phyloP scores from a whole-genome alignment of 1,140 invertebrate species.

The Solen grandis region DNA sequence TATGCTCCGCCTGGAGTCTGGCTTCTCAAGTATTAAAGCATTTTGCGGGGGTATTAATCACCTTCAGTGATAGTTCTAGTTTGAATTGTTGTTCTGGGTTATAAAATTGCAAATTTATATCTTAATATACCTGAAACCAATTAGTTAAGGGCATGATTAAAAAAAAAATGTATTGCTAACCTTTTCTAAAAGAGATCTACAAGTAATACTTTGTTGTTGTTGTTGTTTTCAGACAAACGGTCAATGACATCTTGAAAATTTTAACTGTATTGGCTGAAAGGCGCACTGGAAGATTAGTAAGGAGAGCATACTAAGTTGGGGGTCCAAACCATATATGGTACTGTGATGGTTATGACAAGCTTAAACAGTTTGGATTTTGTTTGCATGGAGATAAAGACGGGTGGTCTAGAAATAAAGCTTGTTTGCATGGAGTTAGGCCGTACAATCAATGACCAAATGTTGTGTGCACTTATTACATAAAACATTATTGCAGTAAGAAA shows the following conservation, averaged over 20 bases:
- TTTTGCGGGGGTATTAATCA: no score
- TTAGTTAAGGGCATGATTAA: not conserved
- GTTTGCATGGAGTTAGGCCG: not conserved
- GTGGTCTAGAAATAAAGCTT: not conserved
- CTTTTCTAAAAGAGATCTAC: not conserved
- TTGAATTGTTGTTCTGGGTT: no score
- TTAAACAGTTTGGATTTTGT: no score
- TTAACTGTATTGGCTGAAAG: not conserved
- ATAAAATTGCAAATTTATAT: no score
- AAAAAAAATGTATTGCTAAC: not conserved
- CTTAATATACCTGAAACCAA: not conserved
- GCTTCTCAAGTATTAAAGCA: no score
- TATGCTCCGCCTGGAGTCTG: no score
- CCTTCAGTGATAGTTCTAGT: no score
- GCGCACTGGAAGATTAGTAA: conserved; percentile 3
- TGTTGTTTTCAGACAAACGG: not conserved
- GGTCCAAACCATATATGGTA: conserved; percentile 34
- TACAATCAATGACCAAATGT: conserved; percentile 10
- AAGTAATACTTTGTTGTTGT: not conserved
- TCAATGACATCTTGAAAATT: not conserved
- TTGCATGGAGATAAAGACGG: conserved; percentile 5
- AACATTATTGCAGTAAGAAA: not conserved
- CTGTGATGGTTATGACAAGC: conserved; percentile 28
- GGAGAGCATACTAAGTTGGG: not conserved
- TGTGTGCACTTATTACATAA: not conserved